Percentiles rank a stretch among this genome's conserved stretches.
Evolutionary conservation across 2,888 invertebrate genomes (phyloP).

Genomic region (Drosophila conformis): DNA sequence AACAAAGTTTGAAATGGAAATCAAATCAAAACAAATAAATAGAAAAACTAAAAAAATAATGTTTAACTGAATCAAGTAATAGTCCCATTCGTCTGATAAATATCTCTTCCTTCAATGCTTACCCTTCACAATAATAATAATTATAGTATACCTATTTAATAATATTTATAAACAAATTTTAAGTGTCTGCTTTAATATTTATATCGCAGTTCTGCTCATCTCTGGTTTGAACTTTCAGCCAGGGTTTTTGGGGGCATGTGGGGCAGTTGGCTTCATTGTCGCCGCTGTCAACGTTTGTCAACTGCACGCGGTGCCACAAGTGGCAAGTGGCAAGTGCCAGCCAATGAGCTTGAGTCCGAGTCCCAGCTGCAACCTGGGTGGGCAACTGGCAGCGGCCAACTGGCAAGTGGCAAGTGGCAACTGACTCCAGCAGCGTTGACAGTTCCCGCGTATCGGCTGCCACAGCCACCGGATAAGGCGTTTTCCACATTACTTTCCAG

Average conservation of each 20-base stretch:
- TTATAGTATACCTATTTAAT: too few species aligned
- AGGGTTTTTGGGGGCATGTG: conserved; percentile 3
- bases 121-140: too few species aligned
- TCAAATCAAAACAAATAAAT: neutral
- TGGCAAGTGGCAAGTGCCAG: conserved; percentile 30
- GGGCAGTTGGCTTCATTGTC: conserved; percentile 57
- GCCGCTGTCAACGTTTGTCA: conserved; percentile 80
- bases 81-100: neutral
- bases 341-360: conserved; percentile 28
- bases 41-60: neutral
- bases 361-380: conserved; percentile 48
- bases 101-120: too few species aligned
- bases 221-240: neutral
- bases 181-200: neutral
- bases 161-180: too few species aligned
- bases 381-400: conserved; percentile 14
- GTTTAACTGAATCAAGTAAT: neutral
- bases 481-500: conserved; percentile 72
- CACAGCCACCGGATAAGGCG: conserved; percentile 74
- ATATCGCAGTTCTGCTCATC: neutral
- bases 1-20: neutral
- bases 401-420: conserved; percentile 6
- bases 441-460: conserved; percentile 56
- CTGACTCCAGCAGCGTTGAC: conserved; percentile 55
- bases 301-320: conserved; percentile 53